Conservation (phyloP, 2,888 invertebrate genomes). For the Atherix ibis region DNA sequence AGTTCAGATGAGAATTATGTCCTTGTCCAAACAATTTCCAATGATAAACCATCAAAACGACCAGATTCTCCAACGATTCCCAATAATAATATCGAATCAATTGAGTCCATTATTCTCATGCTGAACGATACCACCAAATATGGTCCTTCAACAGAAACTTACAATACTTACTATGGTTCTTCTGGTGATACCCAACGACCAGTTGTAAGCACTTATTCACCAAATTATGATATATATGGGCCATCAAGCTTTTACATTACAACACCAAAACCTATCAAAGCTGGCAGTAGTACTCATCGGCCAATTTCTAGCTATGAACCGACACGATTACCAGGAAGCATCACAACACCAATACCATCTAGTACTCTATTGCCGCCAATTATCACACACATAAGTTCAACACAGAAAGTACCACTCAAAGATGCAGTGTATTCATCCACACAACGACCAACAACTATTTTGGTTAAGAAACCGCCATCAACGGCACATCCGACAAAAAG, state of each 20-base stretch:
- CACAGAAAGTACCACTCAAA: slow-evolving; percentile 15
- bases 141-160: slow-evolving; percentile 23
- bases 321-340: slow-evolving; percentile 24
- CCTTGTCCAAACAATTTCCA: slow-evolving; percentile 39
- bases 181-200: slow-evolving; percentile 11
- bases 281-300: slow-evolving; percentile 6
- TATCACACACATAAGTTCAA: slow-evolving; percentile 36
- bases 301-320: slow-evolving; percentile 14
- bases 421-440: slow-evolving; percentile 10
- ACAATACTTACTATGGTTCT: slow-evolving; percentile 19
- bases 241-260: slow-evolving; percentile 14
- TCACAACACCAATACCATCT: slow-evolving; percentile 4
- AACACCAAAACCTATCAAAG: slow-evolving; percentile 20
- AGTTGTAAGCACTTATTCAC: slow-evolving; percentile 12
- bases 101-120: slow-evolving; percentile 47
- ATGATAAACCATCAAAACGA: slow-evolving; percentile 23
- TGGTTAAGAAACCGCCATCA: slow-evolving; percentile 4
- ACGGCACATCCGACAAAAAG: slow-evolving; percentile 11
- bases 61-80: slow-evolving; percentile 14
- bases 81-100: slow-evolving; percentile 34
- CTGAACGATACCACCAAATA: slow-evolving; percentile 36
- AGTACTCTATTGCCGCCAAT: slow-evolving; percentile 19
- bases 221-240: slow-evolving; percentile 13
- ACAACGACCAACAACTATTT: slow-evolving; percentile 5
- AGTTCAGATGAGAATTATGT: slow-evolving; percentile 32